These are phyloP conservation scores for Chrysemys picta DNA, from an alignment of 2,113 vertebrate genomes.

Conservation along the genomic window DNA sequence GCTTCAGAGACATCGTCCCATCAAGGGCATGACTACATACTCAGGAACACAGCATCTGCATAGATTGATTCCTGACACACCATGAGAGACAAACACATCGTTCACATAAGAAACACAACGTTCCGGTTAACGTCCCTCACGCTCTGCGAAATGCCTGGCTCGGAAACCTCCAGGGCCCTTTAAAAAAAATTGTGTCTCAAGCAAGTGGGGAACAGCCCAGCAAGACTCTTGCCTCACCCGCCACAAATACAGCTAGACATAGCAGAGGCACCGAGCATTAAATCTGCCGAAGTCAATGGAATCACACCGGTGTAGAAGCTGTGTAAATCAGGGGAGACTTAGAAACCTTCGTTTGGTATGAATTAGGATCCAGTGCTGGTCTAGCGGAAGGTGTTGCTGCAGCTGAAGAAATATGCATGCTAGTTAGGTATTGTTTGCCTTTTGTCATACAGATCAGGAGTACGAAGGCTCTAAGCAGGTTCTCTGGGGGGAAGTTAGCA, in stretches of 20 bases:
- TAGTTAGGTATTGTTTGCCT: neutral
- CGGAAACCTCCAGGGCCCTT: neutral
- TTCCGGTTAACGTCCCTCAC: neutral
- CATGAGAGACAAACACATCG: neutral
- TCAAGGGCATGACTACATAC: neutral
- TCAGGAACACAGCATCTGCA: neutral
- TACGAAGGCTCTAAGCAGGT: neutral
- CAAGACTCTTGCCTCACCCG: neutral
- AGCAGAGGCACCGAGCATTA: neutral
- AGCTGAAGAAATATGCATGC: neutral
- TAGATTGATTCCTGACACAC: neutral
- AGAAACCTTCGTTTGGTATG: neutral
- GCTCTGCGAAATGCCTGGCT: neutral
- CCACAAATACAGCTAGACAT: neutral
- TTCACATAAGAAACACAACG: neutral
- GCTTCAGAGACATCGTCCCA: neutral
- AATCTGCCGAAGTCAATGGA: neutral
- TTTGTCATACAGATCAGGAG: neutral
- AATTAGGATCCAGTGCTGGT: neutral
- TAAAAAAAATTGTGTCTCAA: neutral
- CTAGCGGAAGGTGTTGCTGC: neutral
- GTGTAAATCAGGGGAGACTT: neutral
- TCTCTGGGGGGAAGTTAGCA: constrained; percentile 4
- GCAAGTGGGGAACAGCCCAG: neutral
- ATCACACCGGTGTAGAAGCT: neutral